Conservation (phyloP, 2,888 invertebrate species). For the Hecatera dysodea region DNA sequence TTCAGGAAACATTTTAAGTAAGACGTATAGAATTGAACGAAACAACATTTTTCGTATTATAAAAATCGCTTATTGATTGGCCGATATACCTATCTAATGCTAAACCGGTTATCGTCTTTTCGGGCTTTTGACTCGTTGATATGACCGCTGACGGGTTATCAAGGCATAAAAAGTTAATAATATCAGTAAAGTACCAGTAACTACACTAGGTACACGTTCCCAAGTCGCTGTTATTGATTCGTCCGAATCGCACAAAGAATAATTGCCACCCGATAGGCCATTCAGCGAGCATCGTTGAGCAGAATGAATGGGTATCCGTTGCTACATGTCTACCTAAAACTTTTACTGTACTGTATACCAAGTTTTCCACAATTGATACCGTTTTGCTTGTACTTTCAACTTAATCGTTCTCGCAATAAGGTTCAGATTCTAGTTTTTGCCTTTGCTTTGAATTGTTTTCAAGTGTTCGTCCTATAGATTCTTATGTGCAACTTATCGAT, state of each 20-base stretch:
- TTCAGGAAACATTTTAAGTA: not conserved
- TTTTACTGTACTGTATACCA: slow-evolving; percentile 17
- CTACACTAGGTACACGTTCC: not conserved
- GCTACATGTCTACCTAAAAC: slow-evolving; percentile 23
- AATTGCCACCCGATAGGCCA: slow-evolving; percentile 46
- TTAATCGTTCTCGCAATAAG: slow-evolving; percentile 18
- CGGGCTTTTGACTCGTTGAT: slow-evolving; percentile 10
- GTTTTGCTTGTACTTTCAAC: slow-evolving; percentile 24
- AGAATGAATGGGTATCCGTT: slow-evolving; percentile 45
- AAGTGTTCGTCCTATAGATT: slow-evolving; percentile 27
- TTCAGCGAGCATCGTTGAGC: slow-evolving; percentile 33
- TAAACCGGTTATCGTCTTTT: slow-evolving; percentile 44
- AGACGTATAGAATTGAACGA: not conserved
- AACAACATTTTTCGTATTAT: not conserved
- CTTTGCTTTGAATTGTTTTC: slow-evolving; percentile 33
- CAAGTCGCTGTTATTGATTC: slow-evolving; percentile 50
- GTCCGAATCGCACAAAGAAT: slow-evolving; percentile 33
- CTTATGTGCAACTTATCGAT: slow-evolving; percentile 28
- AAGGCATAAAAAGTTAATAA: slow-evolving; percentile 4
- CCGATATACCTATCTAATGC: not conserved
- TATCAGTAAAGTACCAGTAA: slow-evolving; percentile 15
- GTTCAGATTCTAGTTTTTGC: slow-evolving; percentile 12
- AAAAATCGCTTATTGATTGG: not conserved
- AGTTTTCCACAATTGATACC: slow-evolving; percentile 34
- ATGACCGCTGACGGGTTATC: slow-evolving; percentile 41